phyloP scores from a whole-genome alignment of 2,888 invertebrate species.

The Piscicola geometra region DNA sequence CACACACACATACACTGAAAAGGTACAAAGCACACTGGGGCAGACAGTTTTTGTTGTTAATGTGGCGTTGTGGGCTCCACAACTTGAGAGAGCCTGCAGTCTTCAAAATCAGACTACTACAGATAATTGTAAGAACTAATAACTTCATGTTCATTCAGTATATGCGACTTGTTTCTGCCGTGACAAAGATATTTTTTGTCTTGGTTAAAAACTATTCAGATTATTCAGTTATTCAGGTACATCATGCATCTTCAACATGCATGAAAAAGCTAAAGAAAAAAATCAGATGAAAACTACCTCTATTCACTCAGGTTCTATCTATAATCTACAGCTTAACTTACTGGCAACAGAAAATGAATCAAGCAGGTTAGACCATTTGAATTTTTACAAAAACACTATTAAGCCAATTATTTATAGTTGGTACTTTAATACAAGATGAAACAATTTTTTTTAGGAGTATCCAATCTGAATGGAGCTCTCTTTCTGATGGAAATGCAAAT shows the following conservation, averaged over 20 bases:
- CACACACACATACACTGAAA: constrained; percentile 59
- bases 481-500: constrained; percentile 49
- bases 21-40: constrained; percentile 37
- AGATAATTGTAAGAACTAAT: constrained; percentile 84
- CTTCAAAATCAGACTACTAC: constrained; percentile 78
- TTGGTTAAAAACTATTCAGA: too few relatives aligned
- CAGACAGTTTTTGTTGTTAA: constrained; percentile 75
- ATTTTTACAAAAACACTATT: neutral
- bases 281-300: neutral
- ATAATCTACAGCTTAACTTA: constrained; percentile 80
- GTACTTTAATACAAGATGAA: constrained; percentile 49
- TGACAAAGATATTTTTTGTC: too few relatives aligned
- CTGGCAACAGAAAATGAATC: constrained; percentile 72
- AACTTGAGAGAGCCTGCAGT: constrained; percentile 84
- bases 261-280: too few relatives aligned
- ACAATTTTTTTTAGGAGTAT: constrained; percentile 66
- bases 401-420: neutral
- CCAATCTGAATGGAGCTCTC: constrained; percentile 51
- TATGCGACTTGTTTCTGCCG: too few relatives aligned
- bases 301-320: constrained; percentile 79
- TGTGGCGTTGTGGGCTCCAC: constrained; percentile 84
- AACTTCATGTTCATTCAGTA: too few relatives aligned
- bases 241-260: too few relatives aligned
- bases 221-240: too few relatives aligned
- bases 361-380: constrained; percentile 50